Percentiles rank a stretch among this genome's conserved stretches.
These are phyloP conservation scores for Saturnia japonica DNA, from an alignment of 2,888 invertebrate genomes.

Conservation along the genomic window DNA sequence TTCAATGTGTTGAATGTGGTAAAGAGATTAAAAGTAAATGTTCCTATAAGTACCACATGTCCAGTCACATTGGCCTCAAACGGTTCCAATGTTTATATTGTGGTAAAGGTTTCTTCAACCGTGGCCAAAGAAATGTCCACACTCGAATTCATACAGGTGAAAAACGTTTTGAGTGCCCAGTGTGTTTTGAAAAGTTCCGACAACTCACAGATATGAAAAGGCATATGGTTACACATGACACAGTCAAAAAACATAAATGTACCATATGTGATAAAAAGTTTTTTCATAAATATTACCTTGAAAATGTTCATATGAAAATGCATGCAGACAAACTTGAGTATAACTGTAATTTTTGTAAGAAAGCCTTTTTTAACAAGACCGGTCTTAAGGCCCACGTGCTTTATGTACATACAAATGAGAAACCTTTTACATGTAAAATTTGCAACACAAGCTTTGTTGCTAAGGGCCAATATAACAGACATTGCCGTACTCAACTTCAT, in stretches of 20 bases:
- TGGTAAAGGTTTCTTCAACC: conserved; percentile 35
- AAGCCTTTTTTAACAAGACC: conserved; percentile 4
- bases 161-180: conserved; percentile 32
- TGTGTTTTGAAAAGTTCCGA: conserved; percentile 29
- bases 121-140: conserved; percentile 24
- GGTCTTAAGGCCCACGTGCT: not conserved
- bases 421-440: not conserved
- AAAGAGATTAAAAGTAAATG: not conserved
- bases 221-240: conserved; percentile 31
- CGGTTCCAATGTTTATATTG: conserved; percentile 44
- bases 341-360: conserved; percentile 31
- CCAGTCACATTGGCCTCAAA: conserved; percentile 40
- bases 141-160: conserved; percentile 37
- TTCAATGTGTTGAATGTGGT: not conserved
- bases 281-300: conserved; percentile 24
- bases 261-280: conserved; percentile 37
- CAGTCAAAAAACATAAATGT: conserved; percentile 30
- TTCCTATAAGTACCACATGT: conserved; percentile 37
- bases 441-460: not conserved
- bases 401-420: not conserved
- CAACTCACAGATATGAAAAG: conserved; percentile 23
- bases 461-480: not conserved
- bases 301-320: conserved; percentile 26
- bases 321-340: conserved; percentile 33
- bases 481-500: not conserved